These are phyloP conservation scores for Bathynomus jamesi DNA, from an alignment of 1,140 invertebrate species.

Conservation along the genomic window DNA sequence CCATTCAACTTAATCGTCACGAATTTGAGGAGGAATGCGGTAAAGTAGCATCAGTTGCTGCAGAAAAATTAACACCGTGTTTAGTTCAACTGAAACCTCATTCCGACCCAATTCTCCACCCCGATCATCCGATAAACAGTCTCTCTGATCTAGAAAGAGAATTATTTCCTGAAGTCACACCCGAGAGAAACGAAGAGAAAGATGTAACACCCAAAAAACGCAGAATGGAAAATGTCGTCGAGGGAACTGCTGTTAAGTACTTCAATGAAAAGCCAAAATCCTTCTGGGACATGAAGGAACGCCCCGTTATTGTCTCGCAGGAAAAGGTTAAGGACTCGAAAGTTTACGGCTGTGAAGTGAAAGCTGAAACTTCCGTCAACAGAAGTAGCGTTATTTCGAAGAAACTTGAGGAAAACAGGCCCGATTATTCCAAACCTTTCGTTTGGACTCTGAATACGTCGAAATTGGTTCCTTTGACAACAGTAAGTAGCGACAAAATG, in stretches of 20 bases:
- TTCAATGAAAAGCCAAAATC: constrained; percentile 21
- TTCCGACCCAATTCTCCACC: constrained; percentile 17
- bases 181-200: not conserved
- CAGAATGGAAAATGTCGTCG: not conserved
- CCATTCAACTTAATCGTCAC: constrained; percentile 15
- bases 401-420: not conserved
- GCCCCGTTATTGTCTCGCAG: constrained; percentile 8
- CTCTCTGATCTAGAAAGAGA: constrained; percentile 21
- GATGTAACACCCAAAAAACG: not conserved
- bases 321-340: not conserved
- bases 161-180: constrained; percentile 9
- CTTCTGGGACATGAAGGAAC: constrained; percentile 25
- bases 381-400: not conserved
- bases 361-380: too few species aligned
- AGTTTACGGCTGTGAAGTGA: not conserved
- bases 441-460: constrained; percentile 7
- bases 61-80: constrained; percentile 16
- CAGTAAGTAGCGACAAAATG: constrained; percentile 11
- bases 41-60: not conserved
- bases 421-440: constrained; percentile 12
- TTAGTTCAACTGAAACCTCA: constrained; percentile 22
- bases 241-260: constrained; percentile 6
- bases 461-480: constrained; percentile 13
- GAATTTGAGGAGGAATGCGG: constrained; percentile 22
- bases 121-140: constrained; percentile 30